Conservation (phyloP, 1,140 invertebrate species). For the Drosophila pseudoananassae region DNA sequence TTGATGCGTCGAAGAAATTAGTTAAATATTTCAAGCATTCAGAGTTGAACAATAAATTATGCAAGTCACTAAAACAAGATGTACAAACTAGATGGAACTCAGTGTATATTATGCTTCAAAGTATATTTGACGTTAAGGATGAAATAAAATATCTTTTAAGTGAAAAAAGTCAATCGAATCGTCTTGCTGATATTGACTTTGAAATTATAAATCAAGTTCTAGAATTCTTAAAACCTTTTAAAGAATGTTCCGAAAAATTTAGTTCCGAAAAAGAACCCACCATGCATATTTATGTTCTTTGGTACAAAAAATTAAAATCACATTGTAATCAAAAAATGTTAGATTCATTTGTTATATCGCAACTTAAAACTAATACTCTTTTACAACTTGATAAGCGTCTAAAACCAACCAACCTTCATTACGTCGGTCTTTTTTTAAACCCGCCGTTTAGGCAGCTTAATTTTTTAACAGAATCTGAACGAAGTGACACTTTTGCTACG, state of each 20-base stretch:
- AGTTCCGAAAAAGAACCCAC: no score
- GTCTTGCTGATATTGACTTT: no score
- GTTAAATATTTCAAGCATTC: no score
- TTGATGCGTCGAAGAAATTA: no score
- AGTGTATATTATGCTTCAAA: background rate
- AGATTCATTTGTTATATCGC: background rate
- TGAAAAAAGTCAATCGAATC: no score
- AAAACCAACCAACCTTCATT: background rate
- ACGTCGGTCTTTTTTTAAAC: constrained; percentile 1
- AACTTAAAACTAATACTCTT: background rate
- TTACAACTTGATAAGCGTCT: constrained; percentile 1
- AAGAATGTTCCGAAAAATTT: no score
- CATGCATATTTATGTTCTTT: no score
- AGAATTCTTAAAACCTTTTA: no score
- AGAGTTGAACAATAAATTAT: background rate
- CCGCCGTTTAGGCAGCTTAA: background rate
- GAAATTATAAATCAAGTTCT: no score
- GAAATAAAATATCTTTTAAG: background rate
- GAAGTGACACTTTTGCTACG: no score
- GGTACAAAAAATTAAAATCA: no score
- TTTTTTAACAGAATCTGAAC: background rate
- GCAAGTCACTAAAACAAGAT: constrained; percentile 1
- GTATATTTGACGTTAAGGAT: background rate
- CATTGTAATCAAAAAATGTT: background rate
- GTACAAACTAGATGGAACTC: background rate